Percentiles rank a stretch among this genome's conserved stretches.
Evolutionary conservation across 2,113 vertebrate species (phyloP).

Genomic region (Myrmecophaga tridactyla): DNA sequence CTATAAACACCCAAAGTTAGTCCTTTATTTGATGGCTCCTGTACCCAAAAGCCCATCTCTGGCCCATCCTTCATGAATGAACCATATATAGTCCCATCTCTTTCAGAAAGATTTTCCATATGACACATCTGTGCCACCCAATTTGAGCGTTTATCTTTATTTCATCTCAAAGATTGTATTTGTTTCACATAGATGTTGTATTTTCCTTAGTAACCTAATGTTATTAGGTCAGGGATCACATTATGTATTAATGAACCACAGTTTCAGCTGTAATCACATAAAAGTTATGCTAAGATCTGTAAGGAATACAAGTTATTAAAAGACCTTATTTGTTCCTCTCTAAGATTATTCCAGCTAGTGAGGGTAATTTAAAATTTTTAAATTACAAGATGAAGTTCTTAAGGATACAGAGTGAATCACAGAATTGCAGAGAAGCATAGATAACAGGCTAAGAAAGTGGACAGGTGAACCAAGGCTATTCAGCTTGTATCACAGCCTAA

Average conservation of each 20-base stretch:
- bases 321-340: background rate
- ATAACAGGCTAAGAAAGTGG: background rate
- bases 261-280: background rate
- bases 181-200: background rate
- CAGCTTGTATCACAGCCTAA: background rate
- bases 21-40: background rate
- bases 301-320: background rate
- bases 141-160: background rate
- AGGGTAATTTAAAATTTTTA: background rate
- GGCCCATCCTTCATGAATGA: background rate
- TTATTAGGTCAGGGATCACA: background rate
- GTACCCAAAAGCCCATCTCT: background rate
- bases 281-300: background rate
- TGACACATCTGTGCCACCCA: background rate
- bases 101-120: conserved; percentile 21
- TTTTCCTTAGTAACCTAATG: background rate
- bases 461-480: background rate
- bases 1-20: background rate
- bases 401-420: background rate
- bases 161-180: background rate
- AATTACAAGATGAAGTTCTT: background rate
- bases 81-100: background rate
- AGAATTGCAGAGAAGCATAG: background rate
- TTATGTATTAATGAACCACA: background rate
- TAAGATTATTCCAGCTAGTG: background rate